phyloP scores from a whole-genome alignment of 2,113 vertebrate genomes.

The Microcebus jonahi region DNA sequence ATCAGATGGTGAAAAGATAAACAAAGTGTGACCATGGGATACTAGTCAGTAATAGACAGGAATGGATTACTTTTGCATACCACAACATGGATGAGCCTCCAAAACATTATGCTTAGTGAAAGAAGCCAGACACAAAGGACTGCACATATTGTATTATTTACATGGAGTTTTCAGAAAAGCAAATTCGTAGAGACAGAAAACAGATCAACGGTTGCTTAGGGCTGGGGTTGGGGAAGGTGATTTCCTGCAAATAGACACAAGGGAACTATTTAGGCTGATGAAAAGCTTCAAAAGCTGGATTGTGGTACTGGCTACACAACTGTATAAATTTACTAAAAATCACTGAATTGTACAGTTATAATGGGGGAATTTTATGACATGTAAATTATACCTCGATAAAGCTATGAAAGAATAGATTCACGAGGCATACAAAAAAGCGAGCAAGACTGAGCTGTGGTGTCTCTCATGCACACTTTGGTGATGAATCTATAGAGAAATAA shows the following conservation, averaged over 20 bases:
- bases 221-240: not conserved
- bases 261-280: not conserved
- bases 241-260: not conserved
- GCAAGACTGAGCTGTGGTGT: not conserved
- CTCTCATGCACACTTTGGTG: not conserved
- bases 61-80: not conserved
- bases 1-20: not conserved
- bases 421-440: not conserved
- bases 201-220: not conserved
- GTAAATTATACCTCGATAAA: conserved; percentile 43
- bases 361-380: conserved; percentile 30
- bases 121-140: not conserved
- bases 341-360: not conserved
- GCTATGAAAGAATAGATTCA: conserved; percentile 17
- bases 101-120: not conserved
- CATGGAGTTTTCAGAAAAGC: not conserved
- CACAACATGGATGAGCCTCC: not conserved
- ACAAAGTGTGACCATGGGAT: not conserved
- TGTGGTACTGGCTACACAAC: not conserved
- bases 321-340: conserved; percentile 39
- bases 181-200: not conserved
- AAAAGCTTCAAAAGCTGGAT: not conserved
- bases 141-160: not conserved
- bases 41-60: not conserved
- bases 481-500: not conserved